Percentiles rank a stretch among this genome's conserved stretches.
Evolutionary conservation across 1,140 invertebrate genomes (phyloP).

Genomic region (Brachionus calyciflorus): DNA sequence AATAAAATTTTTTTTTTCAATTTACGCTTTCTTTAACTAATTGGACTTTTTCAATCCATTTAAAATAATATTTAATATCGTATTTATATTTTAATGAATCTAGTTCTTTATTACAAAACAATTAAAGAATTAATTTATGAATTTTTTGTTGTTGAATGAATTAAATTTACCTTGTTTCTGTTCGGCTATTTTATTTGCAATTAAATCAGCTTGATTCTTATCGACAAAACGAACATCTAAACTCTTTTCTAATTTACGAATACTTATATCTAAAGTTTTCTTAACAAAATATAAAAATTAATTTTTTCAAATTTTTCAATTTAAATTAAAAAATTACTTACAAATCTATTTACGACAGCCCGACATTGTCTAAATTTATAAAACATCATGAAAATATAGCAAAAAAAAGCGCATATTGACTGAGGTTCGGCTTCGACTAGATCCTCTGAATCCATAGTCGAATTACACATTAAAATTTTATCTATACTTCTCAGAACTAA

Average conservation of each 20-base stretch:
- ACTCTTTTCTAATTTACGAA: constrained; percentile 51
- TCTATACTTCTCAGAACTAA: constrained; percentile 54
- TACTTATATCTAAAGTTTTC: constrained; percentile 48
- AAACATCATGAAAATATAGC: constrained; percentile 58
- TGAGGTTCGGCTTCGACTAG: constrained; percentile 53
- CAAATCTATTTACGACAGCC: constrained; percentile 53
- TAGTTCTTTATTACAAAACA: constrained; percentile 49
- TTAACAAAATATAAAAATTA: background rate
- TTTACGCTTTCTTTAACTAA: constrained; percentile 54
- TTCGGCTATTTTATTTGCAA: constrained; percentile 50
- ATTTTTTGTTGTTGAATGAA: background rate
- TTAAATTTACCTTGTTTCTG: background rate
- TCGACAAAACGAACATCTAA: too few species aligned
- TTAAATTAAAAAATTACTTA: constrained; percentile 49
- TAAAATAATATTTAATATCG: constrained; percentile 55
- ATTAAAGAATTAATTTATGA: too few species aligned
- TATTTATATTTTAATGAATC: constrained; percentile 53
- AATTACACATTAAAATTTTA: constrained; percentile 57
- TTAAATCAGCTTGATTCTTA: constrained; percentile 52
- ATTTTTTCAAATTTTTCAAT: background rate
- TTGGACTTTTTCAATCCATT: constrained; percentile 56
- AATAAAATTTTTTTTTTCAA: too few species aligned
- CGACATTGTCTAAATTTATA: constrained; percentile 56
- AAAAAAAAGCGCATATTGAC: constrained; percentile 56
- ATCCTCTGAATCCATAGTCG: constrained; percentile 57